A percentile compares a stretch with the other conserved stretches of the same genome.
Evolutionary conservation across 2,113 vertebrate species (phyloP).

Genomic region (Hippopotamus amphibius): DNA sequence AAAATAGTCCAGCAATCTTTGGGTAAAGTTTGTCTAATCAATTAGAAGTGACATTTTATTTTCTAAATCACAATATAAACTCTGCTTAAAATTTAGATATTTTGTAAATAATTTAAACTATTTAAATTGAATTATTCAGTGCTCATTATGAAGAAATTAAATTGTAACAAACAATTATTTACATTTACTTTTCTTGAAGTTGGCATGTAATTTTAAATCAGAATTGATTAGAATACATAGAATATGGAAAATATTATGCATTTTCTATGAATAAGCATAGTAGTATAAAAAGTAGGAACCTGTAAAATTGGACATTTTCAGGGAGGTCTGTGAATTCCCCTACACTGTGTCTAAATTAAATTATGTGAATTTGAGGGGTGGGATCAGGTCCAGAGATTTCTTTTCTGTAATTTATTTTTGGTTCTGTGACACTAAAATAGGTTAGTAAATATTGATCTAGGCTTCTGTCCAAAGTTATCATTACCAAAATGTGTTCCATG

Average conservation of each 20-base stretch:
- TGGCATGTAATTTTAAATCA: neutral
- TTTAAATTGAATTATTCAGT: neutral
- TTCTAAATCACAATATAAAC: neutral
- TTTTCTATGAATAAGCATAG: neutral
- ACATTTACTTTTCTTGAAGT: neutral
- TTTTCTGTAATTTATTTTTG: neutral
- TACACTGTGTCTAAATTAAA: neutral
- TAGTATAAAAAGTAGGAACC: neutral
- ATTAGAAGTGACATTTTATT: neutral
- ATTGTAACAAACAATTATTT: neutral
- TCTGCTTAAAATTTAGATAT: neutral
- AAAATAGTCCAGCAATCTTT: neutral
- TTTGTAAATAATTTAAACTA: neutral
- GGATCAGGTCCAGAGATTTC: neutral
- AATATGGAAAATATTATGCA: neutral
- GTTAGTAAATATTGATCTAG: neutral
- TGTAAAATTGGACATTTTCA: neutral
- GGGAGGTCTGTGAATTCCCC: neutral
- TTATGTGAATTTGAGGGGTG: neutral
- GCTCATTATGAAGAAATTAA: neutral
- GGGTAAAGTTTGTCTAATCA: neutral
- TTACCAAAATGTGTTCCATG: neutral
- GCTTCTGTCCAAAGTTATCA: neutral
- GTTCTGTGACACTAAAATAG: neutral
- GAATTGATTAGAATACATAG: neutral